Evolutionary conservation across 2,797 vertebrate genomes (phyloP).

Genomic region (Neostethus bicornis): DNA sequence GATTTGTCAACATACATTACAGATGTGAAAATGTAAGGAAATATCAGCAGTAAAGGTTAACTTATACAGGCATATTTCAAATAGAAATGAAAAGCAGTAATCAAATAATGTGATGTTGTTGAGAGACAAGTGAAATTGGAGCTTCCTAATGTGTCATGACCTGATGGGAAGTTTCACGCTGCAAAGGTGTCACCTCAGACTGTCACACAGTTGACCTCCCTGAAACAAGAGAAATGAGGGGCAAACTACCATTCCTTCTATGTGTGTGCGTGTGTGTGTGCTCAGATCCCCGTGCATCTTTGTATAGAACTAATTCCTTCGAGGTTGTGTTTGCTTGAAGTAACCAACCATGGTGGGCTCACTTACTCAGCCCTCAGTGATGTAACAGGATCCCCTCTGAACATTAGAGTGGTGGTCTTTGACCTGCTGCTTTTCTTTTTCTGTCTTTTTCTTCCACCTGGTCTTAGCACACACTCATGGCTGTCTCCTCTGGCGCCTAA

Average conservation of each 20-base stretch:
- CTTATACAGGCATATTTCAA: background rate
- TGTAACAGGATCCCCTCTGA: constrained; percentile 77
- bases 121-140: constrained; percentile 63
- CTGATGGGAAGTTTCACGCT: constrained; percentile 42
- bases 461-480: constrained; percentile 60
- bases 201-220: constrained; percentile 73
- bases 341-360: constrained; percentile 77
- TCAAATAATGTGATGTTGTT: constrained; percentile 26
- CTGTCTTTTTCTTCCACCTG: constrained; percentile 49
- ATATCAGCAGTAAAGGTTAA: background rate
- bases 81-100: constrained; percentile 20
- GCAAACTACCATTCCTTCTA: constrained; percentile 57
- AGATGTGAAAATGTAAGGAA: background rate
- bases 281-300: background rate
- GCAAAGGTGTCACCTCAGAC: constrained; percentile 64
- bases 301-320: constrained; percentile 38
- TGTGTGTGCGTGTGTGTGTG: constrained; percentile 28
- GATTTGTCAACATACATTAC: background rate
- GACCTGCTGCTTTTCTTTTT: constrained; percentile 65
- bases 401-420: constrained; percentile 69
- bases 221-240: constrained; percentile 64
- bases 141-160: constrained; percentile 58
- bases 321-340: constrained; percentile 68
- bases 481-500: constrained; percentile 68
- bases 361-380: constrained; percentile 60